Base-by-base conservation (phyloP, 1,140 invertebrate genomes). In the Ephestia elutella region DNA sequence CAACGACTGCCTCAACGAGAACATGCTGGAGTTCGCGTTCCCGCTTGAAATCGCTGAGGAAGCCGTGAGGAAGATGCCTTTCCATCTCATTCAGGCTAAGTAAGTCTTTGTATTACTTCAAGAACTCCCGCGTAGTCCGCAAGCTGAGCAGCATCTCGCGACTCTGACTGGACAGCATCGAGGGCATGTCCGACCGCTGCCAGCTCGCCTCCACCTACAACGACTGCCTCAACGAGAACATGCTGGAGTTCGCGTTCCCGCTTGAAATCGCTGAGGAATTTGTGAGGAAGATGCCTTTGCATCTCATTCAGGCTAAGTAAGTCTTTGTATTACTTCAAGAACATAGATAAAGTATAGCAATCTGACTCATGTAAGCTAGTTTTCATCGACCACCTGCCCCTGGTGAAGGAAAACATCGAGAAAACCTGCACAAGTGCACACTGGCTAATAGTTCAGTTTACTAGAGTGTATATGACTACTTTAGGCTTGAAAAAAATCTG, bases 1-100 rank as follows among this genome's bases (percentile, higher is more conserved):
- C 59, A 88, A 88, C 48, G 82, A 88, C 57, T 88, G 86, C 57
- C 51, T 88, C 18, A 88, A 88, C 54, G 81, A 86, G 32, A 86
- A 88, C 57, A 86, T 88, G 83, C 65, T 79, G 19, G 86, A 88
- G 49, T 88, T 88, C 21, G 77, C 82, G 0, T 88, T 88, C 54
- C 86, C 86, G 0, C 56, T 86, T 0, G 86, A 86, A n/a, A 75
- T 88, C 13, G 86, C 86, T 8, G 83, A 86, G 53, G 86, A 86
- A 56, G 83, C 80, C 9, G 83, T 88, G 0, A 75, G 80, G 38
- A 86, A 83, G 57, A 86, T 86, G 86, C 86, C 83, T 0, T 88
- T 86, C 35, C 85, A 87, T 71, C 68, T 87, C 0, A 83, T 87
- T 70, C 78, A 82, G 51, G 82, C 84, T 5, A 87, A 87, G 84